A percentile compares a stretch with the other conserved stretches of the same genome.
Conservation (phyloP, 2,888 invertebrate genomes). For the Allolobophora icterica region DNA sequence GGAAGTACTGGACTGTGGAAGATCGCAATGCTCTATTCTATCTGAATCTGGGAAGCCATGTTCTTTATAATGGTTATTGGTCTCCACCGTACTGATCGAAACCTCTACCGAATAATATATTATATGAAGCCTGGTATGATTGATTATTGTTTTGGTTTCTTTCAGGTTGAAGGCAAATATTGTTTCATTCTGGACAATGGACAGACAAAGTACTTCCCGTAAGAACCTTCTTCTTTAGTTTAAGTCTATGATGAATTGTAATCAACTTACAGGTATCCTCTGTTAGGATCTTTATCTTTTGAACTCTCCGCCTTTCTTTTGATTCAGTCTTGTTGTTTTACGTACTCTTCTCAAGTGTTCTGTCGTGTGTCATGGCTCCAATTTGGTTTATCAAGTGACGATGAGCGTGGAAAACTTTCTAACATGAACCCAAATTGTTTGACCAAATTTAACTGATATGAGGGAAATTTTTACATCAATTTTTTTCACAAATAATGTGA, state of each 20-base stretch:
- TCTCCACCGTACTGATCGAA: background rate
- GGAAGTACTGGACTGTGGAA: background rate
- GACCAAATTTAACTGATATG: no score
- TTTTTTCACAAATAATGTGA: no score
- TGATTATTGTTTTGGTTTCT: background rate
- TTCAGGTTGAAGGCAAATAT: slow-evolving; percentile 22
- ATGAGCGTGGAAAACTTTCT: no score
- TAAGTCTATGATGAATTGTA: background rate
- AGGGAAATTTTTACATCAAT: no score
- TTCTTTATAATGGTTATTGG: background rate
- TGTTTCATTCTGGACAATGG: slow-evolving; percentile 20
- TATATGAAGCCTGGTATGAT: background rate
- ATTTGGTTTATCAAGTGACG: no score
- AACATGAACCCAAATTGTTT: no score
- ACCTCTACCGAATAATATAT: background rate
- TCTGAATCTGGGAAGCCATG: no score
- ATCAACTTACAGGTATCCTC: background rate
- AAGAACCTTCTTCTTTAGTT: background rate
- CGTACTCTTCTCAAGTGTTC: no score
- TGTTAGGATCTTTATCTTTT: no score
- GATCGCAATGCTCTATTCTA: background rate
- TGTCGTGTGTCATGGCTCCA: no score
- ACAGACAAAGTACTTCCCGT: slow-evolving; percentile 19
- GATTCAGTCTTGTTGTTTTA: no score
- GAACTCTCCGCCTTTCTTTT: no score